A percentile compares a stretch with the other conserved stretches of the same genome.
Evolutionary conservation across 1,140 invertebrate genomes (phyloP).

Genomic region (Brachionus manjavacas): DNA sequence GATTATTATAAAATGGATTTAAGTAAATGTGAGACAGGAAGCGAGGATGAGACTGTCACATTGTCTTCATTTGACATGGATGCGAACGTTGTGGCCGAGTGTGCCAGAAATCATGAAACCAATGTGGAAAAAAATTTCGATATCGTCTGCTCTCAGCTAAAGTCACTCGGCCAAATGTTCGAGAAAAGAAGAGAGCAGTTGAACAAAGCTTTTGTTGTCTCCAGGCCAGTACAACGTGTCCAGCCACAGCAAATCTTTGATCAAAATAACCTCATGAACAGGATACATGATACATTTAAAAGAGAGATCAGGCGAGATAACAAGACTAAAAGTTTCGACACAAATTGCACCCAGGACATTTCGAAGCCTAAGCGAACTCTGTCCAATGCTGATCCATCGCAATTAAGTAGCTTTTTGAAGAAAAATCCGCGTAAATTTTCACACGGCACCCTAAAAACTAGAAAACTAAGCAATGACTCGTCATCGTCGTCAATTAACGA

Average conservation of each 20-base stretch:
- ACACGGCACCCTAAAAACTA: neutral
- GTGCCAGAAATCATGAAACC: neutral
- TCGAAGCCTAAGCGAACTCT: neutral
- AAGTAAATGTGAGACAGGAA: neutral
- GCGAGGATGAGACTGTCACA: neutral
- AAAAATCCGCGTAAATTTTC: neutral
- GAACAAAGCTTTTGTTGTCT: neutral
- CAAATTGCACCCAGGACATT: neutral
- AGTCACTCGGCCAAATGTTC: neutral
- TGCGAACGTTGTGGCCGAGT: neutral
- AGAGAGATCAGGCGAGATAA: neutral
- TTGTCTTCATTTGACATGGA: slow-evolving; percentile 24
- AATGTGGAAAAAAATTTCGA: neutral
- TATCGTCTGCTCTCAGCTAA: neutral
- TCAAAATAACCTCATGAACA: neutral
- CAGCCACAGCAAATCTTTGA: slow-evolving; percentile 16
- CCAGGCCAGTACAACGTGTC: slow-evolving; percentile 25
- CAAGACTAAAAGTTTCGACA: neutral
- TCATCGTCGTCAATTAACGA: slow-evolving; percentile 14
- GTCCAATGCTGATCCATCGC: neutral
- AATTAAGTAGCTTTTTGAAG: neutral
- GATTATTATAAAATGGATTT: slow-evolving; percentile 7
- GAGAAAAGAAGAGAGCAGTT: slow-evolving; percentile 37
- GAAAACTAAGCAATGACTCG: slow-evolving; percentile 23
- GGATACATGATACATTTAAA: neutral